These are phyloP conservation scores for Megalops atlanticus DNA, from an alignment of 2,113 vertebrate species.

Conservation along the genomic window DNA sequence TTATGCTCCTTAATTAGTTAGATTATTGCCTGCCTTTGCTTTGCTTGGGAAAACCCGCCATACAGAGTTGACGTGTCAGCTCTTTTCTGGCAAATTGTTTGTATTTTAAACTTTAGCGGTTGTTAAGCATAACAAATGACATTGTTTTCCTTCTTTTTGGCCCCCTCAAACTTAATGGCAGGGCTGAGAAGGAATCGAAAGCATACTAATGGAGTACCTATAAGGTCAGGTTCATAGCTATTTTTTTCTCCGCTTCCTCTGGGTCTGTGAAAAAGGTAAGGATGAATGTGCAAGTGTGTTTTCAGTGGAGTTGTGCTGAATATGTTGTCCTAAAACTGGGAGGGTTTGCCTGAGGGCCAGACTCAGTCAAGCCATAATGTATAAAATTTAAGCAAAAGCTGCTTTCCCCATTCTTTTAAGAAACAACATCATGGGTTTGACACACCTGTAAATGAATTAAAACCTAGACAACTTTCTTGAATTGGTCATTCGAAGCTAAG, in stretches of 20 bases:
- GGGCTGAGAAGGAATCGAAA: background rate
- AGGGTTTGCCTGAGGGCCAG: too few species aligned
- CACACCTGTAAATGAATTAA: too few species aligned
- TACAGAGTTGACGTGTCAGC: slow-evolving; percentile 64
- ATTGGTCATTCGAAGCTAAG: background rate
- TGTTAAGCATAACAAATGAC: slow-evolving; percentile 70
- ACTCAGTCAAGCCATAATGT: too few species aligned
- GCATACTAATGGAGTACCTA: background rate
- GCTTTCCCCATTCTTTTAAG: too few species aligned
- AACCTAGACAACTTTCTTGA: background rate
- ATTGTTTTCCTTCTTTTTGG: slow-evolving; percentile 40
- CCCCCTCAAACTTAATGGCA: slow-evolving; percentile 13
- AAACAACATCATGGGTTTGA: too few species aligned
- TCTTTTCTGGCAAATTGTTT: slow-evolving; percentile 64
- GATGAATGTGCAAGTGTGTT: too few species aligned
- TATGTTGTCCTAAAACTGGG: too few species aligned
- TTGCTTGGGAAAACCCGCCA: slow-evolving; percentile 62
- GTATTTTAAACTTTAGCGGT: slow-evolving; percentile 61
- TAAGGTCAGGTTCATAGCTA: slow-evolving; percentile 3
- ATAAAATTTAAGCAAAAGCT: too few species aligned
- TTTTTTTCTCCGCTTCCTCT: background rate
- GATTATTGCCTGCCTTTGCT: slow-evolving; percentile 70
- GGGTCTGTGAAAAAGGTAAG: too few species aligned
- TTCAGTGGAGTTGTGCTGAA: too few species aligned
- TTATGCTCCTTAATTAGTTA: slow-evolving; percentile 80